Conservation (phyloP, 2,113 vertebrate genomes). For the Hucho hucho region DNA sequence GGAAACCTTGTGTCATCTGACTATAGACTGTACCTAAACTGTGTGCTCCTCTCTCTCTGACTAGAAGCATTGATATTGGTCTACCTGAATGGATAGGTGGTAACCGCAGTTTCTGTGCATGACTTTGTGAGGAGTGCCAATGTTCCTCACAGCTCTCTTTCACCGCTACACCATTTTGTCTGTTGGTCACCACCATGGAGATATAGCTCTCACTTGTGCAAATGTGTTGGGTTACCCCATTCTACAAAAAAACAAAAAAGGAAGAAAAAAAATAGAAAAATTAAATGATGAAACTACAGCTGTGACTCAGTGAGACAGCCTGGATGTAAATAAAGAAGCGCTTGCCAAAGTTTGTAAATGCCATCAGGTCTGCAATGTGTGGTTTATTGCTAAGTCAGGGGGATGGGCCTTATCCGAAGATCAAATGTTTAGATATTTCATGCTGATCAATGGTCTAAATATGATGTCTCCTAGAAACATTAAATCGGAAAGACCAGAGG, state of each 20-base stretch:
- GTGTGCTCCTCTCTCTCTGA: conserved; percentile 2
- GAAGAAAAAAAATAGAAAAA: conserved; percentile 19
- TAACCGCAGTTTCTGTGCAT: conserved; percentile 56
- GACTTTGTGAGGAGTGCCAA: conserved; percentile 49
- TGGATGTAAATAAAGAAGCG: conserved; percentile 82
- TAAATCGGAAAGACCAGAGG: too few relatives aligned
- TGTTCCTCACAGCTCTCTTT: conserved; percentile 36
- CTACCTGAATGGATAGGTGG: background rate
- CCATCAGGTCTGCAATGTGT: conserved; percentile 50
- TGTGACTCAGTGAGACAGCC: conserved; percentile 67
- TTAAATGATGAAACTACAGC: conserved; percentile 60
- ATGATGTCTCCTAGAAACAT: too few relatives aligned
- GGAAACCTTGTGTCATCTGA: conserved; percentile 15
- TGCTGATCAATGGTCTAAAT: background rate
- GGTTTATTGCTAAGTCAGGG: conserved; percentile 21
- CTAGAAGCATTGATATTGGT: background rate
- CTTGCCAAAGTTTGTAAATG: conserved; percentile 83
- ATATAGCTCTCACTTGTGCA: conserved; percentile 49
- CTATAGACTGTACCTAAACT: conserved; percentile 32
- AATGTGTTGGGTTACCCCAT: conserved; percentile 47
- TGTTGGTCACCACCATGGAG: conserved; percentile 34
- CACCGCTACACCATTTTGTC: conserved; percentile 53
- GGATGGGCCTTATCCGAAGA: background rate
- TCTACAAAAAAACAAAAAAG: conserved; percentile 15
- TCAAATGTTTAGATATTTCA: background rate